Evolutionary conservation across 2,888 invertebrate species (phyloP), one percentile per base, ranked within the genome.

Genomic region (Salticus scenicus): DNA sequence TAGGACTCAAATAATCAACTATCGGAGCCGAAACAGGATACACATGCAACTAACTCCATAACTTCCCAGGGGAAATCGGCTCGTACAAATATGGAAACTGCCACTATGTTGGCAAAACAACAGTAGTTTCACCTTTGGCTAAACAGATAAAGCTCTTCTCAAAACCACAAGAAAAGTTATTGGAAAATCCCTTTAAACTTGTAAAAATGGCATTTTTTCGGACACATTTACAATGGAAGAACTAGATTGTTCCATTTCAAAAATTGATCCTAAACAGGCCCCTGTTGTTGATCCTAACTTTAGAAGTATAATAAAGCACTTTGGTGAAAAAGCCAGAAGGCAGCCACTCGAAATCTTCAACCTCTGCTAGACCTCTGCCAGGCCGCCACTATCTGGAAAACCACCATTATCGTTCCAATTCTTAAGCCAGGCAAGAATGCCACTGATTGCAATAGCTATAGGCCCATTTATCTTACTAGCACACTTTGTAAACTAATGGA

Each of bases 151-250:
- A n/a, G 71, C 42, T 27, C n/a, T 28, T 28, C 47, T 71, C 1
- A 71, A 71, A 20, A 42, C 71, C 71, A 71, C 42, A 33, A 71
- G 71, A 71, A 71, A 28, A 28, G 20, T 70, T 41, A 70, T 70
- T n/a, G 8, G 27, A 37, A 42, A 12, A 24, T 71, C 24, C 17
- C 28, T 37, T 42, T 12, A 42, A 28, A 12, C 42, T 17, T 28
- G 27, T n/a, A 42, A 24, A 17, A 42, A 71, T 20, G 42, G 27
- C 42, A 42, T 71, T 28, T 71, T 71, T 28, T 42, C 57, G 20
- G 57, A 57, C 57, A 57, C 37, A 4, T 37, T 37, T 37, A 37
- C 37, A 37, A 37, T 37, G 37, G 37, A 37, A 74, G 51, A 64
- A 7, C 63, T n/a, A 24, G 24, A 64, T 10, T 37, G 37, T 37